phyloP scores from a whole-genome alignment of 1,140 invertebrate species.

The Acromyrmex charruanus region DNA sequence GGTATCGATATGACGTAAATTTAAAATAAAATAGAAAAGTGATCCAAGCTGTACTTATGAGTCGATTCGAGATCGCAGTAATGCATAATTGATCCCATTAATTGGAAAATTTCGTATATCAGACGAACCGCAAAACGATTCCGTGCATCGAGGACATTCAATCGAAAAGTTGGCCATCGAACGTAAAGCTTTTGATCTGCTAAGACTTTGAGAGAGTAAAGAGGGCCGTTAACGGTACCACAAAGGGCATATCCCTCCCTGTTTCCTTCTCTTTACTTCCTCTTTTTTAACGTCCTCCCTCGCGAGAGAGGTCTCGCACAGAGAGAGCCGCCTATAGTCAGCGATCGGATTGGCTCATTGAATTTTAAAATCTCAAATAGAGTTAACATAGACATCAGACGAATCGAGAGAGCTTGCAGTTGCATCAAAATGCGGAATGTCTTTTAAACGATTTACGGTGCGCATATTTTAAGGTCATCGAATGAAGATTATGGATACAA shows the following conservation, averaged over 20 bases:
- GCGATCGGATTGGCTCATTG: slow-evolving; percentile 78
- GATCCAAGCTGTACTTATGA: not conserved
- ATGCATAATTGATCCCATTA: not conserved
- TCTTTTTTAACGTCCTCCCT: slow-evolving; percentile 18
- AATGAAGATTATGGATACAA: slow-evolving; percentile 3
- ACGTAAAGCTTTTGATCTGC: slow-evolving; percentile 73
- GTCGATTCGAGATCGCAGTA: not conserved
- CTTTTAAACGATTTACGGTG: slow-evolving; percentile 44
- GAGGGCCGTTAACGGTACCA: slow-evolving; percentile 74
- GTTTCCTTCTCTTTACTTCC: slow-evolving; percentile 47
- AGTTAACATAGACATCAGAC: slow-evolving; percentile 74
- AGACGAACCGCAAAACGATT: not conserved
- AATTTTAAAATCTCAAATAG: slow-evolving; percentile 79
- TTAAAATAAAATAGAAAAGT: not conserved
- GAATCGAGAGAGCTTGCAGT: slow-evolving; percentile 22
- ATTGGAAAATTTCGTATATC: not conserved
- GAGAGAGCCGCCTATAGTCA: slow-evolving; percentile 57
- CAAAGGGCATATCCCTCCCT: slow-evolving; percentile 68
- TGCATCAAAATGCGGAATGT: slow-evolving; percentile 34
- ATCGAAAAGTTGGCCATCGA: slow-evolving; percentile 49
- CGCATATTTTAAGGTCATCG: slow-evolving; percentile 34
- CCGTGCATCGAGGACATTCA: not conserved
- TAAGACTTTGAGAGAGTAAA: slow-evolving; percentile 70
- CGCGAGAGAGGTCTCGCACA: slow-evolving; percentile 28
- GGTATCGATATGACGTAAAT: not conserved